These are phyloP conservation scores for Drepana falcataria DNA, from an alignment of 2,888 invertebrate species.

Conservation along the genomic window DNA sequence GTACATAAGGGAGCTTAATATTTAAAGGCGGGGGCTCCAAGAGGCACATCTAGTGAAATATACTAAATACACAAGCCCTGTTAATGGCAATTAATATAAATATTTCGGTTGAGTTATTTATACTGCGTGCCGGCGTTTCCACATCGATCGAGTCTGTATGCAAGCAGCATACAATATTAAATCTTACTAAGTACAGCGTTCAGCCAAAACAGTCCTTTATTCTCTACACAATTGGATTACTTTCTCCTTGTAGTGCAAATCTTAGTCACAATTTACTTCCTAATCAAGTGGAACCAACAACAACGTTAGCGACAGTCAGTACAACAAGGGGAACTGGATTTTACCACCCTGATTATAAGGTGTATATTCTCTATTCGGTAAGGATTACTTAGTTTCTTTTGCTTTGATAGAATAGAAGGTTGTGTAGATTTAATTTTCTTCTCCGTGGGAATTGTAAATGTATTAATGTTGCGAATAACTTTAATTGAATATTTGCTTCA, in stretches of 20 bases:
- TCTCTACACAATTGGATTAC: background rate
- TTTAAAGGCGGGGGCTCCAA: too few relatives aligned
- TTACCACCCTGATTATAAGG: constrained; percentile 9
- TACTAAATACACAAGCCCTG: too few relatives aligned
- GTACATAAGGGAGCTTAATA: too few relatives aligned
- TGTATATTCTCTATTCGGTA: constrained; percentile 6
- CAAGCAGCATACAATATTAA: background rate
- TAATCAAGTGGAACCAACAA: background rate
- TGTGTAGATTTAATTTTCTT: constrained; percentile 23
- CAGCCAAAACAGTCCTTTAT: background rate
- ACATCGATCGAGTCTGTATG: background rate
- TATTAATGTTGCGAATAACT: constrained; percentile 10
- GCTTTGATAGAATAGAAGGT: constrained; percentile 5
- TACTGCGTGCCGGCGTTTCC: background rate
- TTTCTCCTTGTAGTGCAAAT: background rate
- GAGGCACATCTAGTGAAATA: too few relatives aligned
- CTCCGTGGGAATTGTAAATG: constrained; percentile 16
- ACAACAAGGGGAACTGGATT: constrained; percentile 16
- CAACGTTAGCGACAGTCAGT: background rate
- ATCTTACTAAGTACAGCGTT: background rate
- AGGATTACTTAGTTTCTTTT: constrained; percentile 8
- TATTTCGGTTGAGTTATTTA: too few relatives aligned
- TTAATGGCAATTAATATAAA: too few relatives aligned
- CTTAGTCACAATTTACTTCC: background rate
- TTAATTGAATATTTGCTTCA: constrained; percentile 2